Conservation (phyloP, 2,888 invertebrate genomes). For the Eristalis tenax region DNA sequence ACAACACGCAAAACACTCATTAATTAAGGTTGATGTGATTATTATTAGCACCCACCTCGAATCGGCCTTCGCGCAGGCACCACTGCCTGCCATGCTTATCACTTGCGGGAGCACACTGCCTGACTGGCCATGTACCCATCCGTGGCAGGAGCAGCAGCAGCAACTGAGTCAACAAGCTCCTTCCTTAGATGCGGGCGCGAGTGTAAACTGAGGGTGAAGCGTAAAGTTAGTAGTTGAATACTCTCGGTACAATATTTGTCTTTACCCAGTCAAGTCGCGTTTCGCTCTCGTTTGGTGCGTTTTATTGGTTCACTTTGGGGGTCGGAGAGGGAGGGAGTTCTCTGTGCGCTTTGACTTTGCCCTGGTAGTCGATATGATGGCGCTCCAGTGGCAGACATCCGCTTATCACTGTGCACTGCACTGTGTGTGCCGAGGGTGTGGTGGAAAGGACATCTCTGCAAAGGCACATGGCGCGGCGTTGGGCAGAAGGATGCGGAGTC, state of each 20-base stretch:
- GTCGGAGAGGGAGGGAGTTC: not conserved
- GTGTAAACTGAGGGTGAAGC: not conserved
- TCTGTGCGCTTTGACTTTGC: slow-evolving; percentile 44
- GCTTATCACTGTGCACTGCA: slow-evolving; percentile 14
- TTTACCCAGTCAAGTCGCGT: slow-evolving; percentile 30
- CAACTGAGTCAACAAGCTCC: slow-evolving; percentile 54
- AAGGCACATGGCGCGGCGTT: not conserved
- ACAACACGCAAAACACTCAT: slow-evolving; percentile 70
- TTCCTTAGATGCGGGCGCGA: slow-evolving; percentile 34
- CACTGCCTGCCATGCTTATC: slow-evolving; percentile 30
- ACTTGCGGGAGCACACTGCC: slow-evolving; percentile 33
- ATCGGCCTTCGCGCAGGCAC: not conserved
- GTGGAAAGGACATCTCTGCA: slow-evolving; percentile 1
- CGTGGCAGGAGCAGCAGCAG: slow-evolving; percentile 4
- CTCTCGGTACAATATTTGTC: slow-evolving; percentile 33
- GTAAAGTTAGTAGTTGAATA: slow-evolving; percentile 26
- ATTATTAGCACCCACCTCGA: slow-evolving; percentile 66
- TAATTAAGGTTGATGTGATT: slow-evolving; percentile 70
- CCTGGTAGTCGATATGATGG: slow-evolving; percentile 44
- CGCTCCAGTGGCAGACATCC: slow-evolving; percentile 5
- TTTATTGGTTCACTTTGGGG: slow-evolving; percentile 22
- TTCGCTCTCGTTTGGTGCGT: slow-evolving; percentile 36
- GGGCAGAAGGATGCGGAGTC: not conserved
- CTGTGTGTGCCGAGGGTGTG: not conserved
- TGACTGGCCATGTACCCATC: not conserved